Conservation (phyloP, 2,797 vertebrate genomes). For the Pelodytes ibericus region DNA sequence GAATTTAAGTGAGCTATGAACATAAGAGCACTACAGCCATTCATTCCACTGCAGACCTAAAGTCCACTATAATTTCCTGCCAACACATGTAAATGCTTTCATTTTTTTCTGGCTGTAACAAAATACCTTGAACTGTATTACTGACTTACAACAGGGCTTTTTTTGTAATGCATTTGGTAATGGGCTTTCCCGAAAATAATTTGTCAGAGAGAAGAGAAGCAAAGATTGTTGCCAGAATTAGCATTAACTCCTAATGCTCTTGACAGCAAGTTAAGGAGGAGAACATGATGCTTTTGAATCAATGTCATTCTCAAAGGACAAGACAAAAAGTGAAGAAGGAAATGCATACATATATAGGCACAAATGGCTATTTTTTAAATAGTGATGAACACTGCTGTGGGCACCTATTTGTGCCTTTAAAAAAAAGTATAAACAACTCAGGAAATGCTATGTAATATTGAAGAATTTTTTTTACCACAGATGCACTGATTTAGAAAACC, state of each 20-base stretch:
- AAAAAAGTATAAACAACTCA: no score
- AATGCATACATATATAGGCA: no score
- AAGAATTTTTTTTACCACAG: no score
- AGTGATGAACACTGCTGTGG: no score
- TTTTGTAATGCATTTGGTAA: slow-evolving; percentile 63
- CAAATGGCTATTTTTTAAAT: no score
- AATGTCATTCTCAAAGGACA: neutral
- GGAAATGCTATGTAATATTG: no score
- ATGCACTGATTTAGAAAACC: no score
- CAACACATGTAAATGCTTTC: slow-evolving; percentile 52
- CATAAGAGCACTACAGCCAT: slow-evolving; percentile 57
- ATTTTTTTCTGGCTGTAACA: slow-evolving; percentile 60
- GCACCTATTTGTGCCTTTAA: no score
- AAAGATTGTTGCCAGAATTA: neutral
- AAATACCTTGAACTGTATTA: slow-evolving; percentile 63
- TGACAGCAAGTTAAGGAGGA: neutral
- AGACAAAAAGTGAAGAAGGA: no score
- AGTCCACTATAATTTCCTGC: slow-evolving; percentile 61
- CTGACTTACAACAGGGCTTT: slow-evolving; percentile 55
- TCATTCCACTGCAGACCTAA: slow-evolving; percentile 61
- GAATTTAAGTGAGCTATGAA: slow-evolving; percentile 61
- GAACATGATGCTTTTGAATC: neutral
- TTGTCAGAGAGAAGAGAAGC: slow-evolving; percentile 57
- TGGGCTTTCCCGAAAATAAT: slow-evolving; percentile 64
- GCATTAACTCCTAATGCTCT: neutral